Conservation (phyloP, 1,140 invertebrate genomes). For the Sinella curviseta region DNA sequence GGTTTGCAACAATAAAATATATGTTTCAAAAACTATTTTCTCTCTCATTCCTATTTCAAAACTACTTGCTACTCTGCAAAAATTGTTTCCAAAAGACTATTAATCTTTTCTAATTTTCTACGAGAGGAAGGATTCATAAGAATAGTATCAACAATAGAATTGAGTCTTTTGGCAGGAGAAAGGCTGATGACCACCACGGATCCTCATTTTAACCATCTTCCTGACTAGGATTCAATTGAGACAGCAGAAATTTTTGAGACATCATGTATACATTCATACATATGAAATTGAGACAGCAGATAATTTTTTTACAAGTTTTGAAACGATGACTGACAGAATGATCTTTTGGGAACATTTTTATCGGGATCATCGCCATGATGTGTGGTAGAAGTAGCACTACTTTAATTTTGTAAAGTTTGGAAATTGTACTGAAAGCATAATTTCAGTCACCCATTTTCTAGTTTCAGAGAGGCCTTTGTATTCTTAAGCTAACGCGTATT, state of each 20-base stretch:
- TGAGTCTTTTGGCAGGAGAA: constrained; percentile 6
- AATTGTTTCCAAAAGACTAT: not conserved
- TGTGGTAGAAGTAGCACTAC: too few relatives aligned
- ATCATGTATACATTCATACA: constrained; percentile 17
- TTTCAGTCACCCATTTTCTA: not conserved
- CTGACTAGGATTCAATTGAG: constrained; percentile 13
- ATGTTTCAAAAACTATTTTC: not conserved
- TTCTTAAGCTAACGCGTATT: not conserved
- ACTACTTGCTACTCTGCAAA: not conserved
- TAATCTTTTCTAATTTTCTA: not conserved
- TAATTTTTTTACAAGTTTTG: too few relatives aligned
- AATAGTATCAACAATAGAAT: not conserved
- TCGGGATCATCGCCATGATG: too few relatives aligned
- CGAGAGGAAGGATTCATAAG: not conserved
- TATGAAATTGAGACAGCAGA: not conserved
- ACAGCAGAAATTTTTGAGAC: not conserved
- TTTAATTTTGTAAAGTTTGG: too few relatives aligned
- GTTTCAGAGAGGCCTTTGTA: not conserved
- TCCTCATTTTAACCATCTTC: too few relatives aligned
- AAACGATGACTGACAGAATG: not conserved
- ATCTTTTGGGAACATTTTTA: too few relatives aligned
- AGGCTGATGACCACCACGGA: too few relatives aligned
- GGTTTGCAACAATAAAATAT: not conserved
- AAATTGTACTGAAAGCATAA: too few relatives aligned
- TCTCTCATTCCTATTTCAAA: too few relatives aligned